Evolutionary conservation across 92 coral and sea anemone genomes (phyloP), one percentile per base, ranked within the genome.

Genomic region (Actinostola sp.): DNA sequence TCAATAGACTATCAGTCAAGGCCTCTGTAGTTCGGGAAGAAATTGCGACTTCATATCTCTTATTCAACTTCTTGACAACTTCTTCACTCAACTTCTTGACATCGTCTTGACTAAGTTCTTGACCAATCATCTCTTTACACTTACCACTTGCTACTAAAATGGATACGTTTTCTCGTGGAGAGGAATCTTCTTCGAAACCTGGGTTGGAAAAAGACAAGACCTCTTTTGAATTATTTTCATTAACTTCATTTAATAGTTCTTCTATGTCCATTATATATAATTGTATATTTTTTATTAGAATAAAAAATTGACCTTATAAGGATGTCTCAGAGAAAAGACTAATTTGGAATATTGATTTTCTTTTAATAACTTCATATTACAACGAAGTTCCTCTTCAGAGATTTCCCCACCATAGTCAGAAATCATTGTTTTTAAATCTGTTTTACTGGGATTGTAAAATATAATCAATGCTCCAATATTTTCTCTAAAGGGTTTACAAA

Each of bases 101-200:
- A 19, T 72, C 70, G 53, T 59, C 70, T 15, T 72, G 79, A 0
- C 70, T 72, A 34, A 59, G 66, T 8, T 14, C 39, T 25, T 44
- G 14, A 31, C 71, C 71, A 13, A 68, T 36, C 59, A 68, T 29
- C 42, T 66, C 75, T 33, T 61, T 73, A 12, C 56, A 17, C 61
- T 73, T 73, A 3, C 71, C 71, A 8, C 72, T 39, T 26, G 80
- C 70, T 17, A 73, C 71, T 8, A 73, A 57, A 36, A 73, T 61
- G 14, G 71, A 54, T 16, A 74, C 24, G 60, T 45, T 26, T 31
- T 74, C 49, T 16, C 80, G 66, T 14, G 52, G 50, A 26, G 38
- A 34, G 16, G 13, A 8, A n/a, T 29, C 62, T 52, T 7, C 75
- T 0, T 24, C 41, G 3, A 15, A 24, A 34, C 10, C 57, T n/a